Percentiles rank a stretch among this genome's conserved stretches.
Evolutionary conservation across 2,888 invertebrate genomes (phyloP).

Genomic region (Drosophila paracracens): DNA sequence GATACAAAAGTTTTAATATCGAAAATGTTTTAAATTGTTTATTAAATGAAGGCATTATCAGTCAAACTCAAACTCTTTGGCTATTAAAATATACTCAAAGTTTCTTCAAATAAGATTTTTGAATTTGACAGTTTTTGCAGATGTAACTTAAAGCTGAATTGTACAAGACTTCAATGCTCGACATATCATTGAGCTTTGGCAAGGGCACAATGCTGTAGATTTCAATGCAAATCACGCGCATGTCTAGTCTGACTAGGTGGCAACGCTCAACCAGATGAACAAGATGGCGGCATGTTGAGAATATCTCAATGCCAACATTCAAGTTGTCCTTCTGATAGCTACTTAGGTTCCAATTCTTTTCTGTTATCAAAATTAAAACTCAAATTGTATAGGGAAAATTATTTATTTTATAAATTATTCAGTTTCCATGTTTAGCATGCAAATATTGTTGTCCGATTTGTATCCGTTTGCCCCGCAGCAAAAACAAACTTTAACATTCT

Average conservation of each 20-base stretch:
- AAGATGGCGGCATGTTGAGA: neutral
- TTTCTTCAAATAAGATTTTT: neutral
- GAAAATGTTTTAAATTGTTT: neutral
- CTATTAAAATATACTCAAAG: neutral
- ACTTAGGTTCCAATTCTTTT: neutral
- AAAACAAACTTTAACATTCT: constrained; percentile 38
- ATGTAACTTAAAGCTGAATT: constrained; percentile 1
- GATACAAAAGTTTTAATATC: neutral
- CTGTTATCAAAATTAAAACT: neutral
- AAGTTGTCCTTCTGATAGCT: neutral
- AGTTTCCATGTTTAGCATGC: constrained; percentile 24
- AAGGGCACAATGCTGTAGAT: neutral
- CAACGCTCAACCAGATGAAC: constrained; percentile 5
- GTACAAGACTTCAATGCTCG: neutral
- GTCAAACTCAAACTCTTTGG: neutral
- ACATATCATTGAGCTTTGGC: constrained; percentile 21
- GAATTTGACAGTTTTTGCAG: neutral
- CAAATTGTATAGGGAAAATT: constrained; percentile 32
- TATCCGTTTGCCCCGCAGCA: constrained; percentile 18
- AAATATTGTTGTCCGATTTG: constrained; percentile 19
- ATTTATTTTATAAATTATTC: constrained; percentile 39
- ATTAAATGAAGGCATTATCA: neutral
- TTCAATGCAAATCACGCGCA: neutral
- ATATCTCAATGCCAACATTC: neutral
- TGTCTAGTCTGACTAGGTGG: constrained; percentile 9